These are phyloP conservation scores for Tringa solitaria DNA, from an alignment of 2,113 vertebrate genomes.

Conservation along the genomic window DNA sequence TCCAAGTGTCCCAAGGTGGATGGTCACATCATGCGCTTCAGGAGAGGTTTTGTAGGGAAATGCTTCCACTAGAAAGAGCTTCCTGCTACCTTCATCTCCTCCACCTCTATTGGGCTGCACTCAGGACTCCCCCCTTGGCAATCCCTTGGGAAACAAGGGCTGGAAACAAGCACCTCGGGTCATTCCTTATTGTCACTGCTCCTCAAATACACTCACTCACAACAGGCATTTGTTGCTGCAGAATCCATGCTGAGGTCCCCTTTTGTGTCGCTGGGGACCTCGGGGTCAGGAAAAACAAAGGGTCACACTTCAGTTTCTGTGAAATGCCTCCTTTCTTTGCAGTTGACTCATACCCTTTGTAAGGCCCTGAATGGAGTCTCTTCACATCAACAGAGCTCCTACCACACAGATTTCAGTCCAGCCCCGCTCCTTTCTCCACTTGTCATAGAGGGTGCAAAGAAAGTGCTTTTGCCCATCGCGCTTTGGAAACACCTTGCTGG, in stretches of 20 bases:
- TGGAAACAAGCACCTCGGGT: constrained; percentile 10
- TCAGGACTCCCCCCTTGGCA: not conserved
- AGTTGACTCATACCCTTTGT: constrained; percentile 46
- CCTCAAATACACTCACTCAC: constrained; percentile 37
- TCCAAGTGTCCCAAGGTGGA: not conserved
- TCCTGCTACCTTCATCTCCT: not conserved
- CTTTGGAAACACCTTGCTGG: not conserved
- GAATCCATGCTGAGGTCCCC: not conserved
- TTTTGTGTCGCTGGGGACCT: constrained; percentile 28
- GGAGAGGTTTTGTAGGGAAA: not conserved
- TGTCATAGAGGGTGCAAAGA: not conserved
- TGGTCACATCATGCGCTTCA: not conserved
- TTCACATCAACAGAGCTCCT: not conserved
- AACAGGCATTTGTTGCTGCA: constrained; percentile 29
- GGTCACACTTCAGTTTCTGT: constrained; percentile 57
- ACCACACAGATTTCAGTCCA: not conserved
- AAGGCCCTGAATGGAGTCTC: constrained; percentile 5
- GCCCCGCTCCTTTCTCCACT: not conserved
- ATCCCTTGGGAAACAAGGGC: not conserved
- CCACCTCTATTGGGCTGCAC: not conserved
- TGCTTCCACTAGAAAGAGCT: not conserved
- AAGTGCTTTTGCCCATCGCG: not conserved
- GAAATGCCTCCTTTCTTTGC: constrained; percentile 46
- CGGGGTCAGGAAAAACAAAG: constrained; percentile 50
- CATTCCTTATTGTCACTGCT: constrained; percentile 20